Evolutionary conservation across 2,113 vertebrate genomes (phyloP), one percentile per base, ranked within the genome.

Genomic region (Tricholaema leucomelas): DNA sequence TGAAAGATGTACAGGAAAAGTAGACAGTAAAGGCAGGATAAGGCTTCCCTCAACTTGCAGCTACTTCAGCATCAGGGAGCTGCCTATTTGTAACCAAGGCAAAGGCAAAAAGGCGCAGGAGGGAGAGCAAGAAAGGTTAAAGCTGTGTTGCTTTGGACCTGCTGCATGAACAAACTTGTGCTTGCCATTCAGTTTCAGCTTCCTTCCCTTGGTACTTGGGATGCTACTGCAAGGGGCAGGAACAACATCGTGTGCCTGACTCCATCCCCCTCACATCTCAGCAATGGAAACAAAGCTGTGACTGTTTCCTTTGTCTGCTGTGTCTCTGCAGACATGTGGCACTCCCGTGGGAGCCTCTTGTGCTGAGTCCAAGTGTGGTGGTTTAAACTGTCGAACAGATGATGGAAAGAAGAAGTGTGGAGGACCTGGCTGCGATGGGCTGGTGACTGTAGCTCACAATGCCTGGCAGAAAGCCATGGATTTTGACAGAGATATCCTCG

Each of bases 401-500:
- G 97, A 98, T 3, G 98, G 98, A 4, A 87, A 95, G 60, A 96
- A 89, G 94, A 97, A 97, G 69, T 99, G 99, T 15, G 98, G 99
- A 30, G 99, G 98, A 3, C 97, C 98, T 4, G 98, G 98, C 54
- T 99, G 99, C 5, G 70, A 97, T 0, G 99, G 99, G 27, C 93
- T 99, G 50, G 98, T 98, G 85, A 98, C 97, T 0, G 89, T 97
- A 1, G 98, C 99, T 55, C 96, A 98, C 85, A 97, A 15, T 1
- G 97, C 98, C 90, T 98, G 98, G 98, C 97, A 97, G 92, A 99
- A 98, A 74, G 98, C 98, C 81, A 97, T 96, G 90, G 98, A 99
- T 85, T 98, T 99, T 38, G 98, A 99, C 94, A 97, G 95, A 91
- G 98, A 99, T 58, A 98, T 99, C 76, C 87, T 97, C 84, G 98